Base-by-base conservation (phyloP, 2,797 vertebrate genomes). In the Jordanella pulchra region DNA sequence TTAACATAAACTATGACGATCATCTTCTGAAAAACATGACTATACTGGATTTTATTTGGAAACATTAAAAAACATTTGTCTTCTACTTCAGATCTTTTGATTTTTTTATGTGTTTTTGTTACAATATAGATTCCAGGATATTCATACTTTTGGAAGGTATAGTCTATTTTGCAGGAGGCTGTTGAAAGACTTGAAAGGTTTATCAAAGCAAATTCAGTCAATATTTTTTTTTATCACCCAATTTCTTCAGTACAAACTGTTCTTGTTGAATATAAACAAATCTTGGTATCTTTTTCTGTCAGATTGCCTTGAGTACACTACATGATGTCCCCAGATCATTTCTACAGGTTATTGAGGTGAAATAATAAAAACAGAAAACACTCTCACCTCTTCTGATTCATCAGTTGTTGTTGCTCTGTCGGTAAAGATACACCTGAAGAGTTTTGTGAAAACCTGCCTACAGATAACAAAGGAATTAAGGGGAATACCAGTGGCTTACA, bases 281-380 rank as follows among this genome's bases (percentile, higher is more conserved):
- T 84, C 27, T 10, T 44, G 28, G 78, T 2, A 82, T 76, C 71
- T 75, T 35, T 15, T 61, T 65, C 53, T 56, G 75, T 88, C 79
- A 83, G 74, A 50, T 7, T n/a, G 55, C 70, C 76, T 85, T 67
- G 58, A 66, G 65, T 69, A 75, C 78, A 71, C 61, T 73, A 76
- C 81, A 75, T 65, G 70, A 67, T 27, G 51, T 85, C 73, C 76
- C 72, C 42, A 67, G 76, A 77, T 84, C 71, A 68, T 75, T 54
- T 61, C 27, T 60, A 35, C 56, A 13, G 39, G 71, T 42, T 44
- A 74, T 61, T 61, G 3, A 66, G 44, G 53, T 14, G 9, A 63
- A 32, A 68, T n/a, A 17, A 45, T 21, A 68, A 60, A 58, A 30
- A 72, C 56, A 51, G 32, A 56, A 25, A 7, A 48, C 0, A 23